A percentile compares a stretch with the other conserved stretches of the same genome.
Evolutionary conservation across 2,113 vertebrate species (phyloP).

Genomic region (Pica pica): DNA sequence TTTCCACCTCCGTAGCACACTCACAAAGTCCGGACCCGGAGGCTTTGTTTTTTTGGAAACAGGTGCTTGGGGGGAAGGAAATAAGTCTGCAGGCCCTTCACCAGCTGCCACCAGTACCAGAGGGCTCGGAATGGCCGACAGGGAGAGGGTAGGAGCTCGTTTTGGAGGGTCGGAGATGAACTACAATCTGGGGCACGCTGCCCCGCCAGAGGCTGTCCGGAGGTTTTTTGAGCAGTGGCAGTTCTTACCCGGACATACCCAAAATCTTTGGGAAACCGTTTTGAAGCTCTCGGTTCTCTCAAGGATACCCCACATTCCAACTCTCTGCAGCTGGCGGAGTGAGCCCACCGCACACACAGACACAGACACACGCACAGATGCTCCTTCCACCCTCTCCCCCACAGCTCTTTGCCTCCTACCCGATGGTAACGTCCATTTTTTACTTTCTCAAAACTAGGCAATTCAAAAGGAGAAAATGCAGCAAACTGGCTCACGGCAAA

Average conservation of each 20-base stretch:
- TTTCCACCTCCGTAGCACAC: not conserved
- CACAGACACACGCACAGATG: not conserved
- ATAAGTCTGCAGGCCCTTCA: not conserved
- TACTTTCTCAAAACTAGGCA: slow-evolving; percentile 77
- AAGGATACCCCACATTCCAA: not conserved
- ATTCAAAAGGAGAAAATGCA: slow-evolving; percentile 85
- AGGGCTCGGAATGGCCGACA: not conserved
- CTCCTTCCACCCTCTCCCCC: not conserved
- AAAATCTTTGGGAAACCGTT: not conserved
- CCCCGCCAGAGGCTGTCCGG: not conserved
- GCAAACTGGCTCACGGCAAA: slow-evolving; percentile 98
- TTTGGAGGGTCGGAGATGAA: not conserved
- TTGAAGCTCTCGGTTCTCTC: not conserved
- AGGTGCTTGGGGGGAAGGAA: slow-evolving; percentile 18
- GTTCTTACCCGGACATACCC: not conserved
- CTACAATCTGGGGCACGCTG: accelerated
- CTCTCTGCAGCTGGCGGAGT: not conserved
- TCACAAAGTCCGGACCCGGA: not conserved
- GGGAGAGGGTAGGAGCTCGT: not conserved
- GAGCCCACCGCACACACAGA: not conserved
- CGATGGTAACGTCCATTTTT: slow-evolving; percentile 54
- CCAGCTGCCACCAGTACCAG: not conserved
- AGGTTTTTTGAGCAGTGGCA: not conserved
- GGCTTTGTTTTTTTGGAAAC: slow-evolving; percentile 19
- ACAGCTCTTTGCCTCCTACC: not conserved